phyloP scores from a whole-genome alignment of 2,797 vertebrate genomes.

The Cyprinella venusta region DNA sequence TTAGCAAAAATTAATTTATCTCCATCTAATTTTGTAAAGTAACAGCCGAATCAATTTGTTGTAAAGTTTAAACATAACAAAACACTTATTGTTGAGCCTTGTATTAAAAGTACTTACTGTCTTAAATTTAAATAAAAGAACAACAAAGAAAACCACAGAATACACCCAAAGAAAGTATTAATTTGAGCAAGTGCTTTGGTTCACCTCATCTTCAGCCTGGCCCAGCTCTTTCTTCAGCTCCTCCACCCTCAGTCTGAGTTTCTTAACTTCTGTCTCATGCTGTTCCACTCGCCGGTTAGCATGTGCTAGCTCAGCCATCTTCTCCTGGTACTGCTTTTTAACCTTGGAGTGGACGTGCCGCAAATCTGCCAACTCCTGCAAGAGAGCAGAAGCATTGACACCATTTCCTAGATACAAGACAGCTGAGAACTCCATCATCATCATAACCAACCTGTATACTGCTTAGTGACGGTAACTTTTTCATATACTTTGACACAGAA shows the following conservation, averaged over 20 bases:
- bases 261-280: constrained; percentile 93
- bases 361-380: constrained; percentile 90
- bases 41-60: not conserved
- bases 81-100: not conserved
- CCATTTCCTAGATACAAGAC: not conserved
- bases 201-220: constrained; percentile 93
- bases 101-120: too few relatives aligned
- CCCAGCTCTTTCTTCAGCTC: constrained; percentile 97
- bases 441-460: not conserved
- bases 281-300: constrained; percentile 90
- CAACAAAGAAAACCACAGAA: not conserved
- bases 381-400: constrained; percentile 15
- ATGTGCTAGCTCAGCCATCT: constrained; percentile 87
- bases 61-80: too few relatives aligned
- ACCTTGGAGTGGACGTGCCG: constrained; percentile 90
- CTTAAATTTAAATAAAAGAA: not conserved
- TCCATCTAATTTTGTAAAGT: not conserved
- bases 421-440: not conserved
- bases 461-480: not conserved
- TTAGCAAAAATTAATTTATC: too few relatives aligned
- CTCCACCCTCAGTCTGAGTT: constrained; percentile 91
- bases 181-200: not conserved
- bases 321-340: constrained; percentile 96
- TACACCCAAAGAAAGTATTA: not conserved
- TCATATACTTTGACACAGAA: not conserved